Evolutionary conservation across 2,113 vertebrate species (phyloP).

Genomic region (Himantopus leucocephalus): DNA sequence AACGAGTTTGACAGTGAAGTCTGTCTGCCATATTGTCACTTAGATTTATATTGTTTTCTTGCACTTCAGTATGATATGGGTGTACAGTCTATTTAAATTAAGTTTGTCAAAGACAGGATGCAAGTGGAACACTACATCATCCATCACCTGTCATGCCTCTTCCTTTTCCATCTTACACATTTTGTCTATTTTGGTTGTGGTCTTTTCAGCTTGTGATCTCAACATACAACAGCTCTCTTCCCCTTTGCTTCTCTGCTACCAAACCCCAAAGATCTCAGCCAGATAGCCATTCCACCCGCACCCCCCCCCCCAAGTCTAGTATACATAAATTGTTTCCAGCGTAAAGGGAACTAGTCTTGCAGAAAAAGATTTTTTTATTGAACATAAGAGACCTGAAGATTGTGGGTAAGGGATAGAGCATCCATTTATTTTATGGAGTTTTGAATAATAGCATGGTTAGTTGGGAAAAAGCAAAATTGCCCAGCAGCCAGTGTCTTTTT

Average conservation of each 20-base stretch:
- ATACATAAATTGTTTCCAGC: neutral
- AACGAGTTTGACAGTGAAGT: neutral
- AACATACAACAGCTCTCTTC: neutral
- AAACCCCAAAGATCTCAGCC: neutral
- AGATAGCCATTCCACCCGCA: neutral
- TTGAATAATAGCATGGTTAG: neutral
- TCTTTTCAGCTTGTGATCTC: neutral
- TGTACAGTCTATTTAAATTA: neutral
- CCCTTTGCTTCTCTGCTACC: neutral
- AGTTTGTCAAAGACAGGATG: neutral
- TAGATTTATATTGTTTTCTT: neutral
- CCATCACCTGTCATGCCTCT: neutral
- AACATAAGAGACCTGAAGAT: neutral
- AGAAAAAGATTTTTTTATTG: neutral
- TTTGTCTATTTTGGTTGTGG: neutral
- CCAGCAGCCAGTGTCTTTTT: neutral
- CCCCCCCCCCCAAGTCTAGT: neutral
- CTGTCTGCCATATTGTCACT: neutral
- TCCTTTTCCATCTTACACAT: neutral
- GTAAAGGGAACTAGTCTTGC: neutral
- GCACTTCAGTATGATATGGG: fast-evolving
- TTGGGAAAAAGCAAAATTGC: neutral
- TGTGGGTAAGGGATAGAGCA: neutral
- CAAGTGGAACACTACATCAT: neutral
- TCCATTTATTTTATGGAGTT: neutral